Evolutionary conservation across 1,140 invertebrate genomes (phyloP).

Genomic region (Chymomyza costata): DNA sequence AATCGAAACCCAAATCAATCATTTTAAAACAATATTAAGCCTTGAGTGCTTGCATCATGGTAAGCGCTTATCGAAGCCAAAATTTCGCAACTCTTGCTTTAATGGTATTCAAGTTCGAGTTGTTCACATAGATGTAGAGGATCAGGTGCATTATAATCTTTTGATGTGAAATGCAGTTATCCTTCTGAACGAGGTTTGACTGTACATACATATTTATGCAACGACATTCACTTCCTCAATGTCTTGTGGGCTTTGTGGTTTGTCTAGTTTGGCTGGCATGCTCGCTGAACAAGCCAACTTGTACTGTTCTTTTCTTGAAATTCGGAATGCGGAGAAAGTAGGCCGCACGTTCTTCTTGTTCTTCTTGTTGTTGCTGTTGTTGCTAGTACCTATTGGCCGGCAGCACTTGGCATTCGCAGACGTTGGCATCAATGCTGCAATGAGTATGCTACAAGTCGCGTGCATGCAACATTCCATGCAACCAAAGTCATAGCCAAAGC

Average conservation of each 20-base stretch:
- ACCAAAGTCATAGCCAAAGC: constrained; percentile 2
- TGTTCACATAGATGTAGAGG: no score
- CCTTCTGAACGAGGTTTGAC: no score
- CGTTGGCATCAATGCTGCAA: constrained; percentile 7
- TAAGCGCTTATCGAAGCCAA: no score
- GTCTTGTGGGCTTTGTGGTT: constrained; percentile 34
- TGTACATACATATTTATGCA: no score
- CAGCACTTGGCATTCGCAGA: constrained; percentile 2
- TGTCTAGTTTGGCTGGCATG: constrained; percentile 49
- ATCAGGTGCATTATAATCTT: no score
- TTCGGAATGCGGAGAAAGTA: constrained; percentile 73
- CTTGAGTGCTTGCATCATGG: no score
- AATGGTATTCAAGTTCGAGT: no score
- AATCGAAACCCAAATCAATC: no score
- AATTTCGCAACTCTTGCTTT: no score
- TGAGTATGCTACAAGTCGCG: constrained; percentile 36
- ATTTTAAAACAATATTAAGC: no score
- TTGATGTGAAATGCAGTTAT: no score
- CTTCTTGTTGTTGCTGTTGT: constrained; percentile 10
- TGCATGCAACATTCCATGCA: constrained; percentile 63
- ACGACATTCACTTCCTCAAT: constrained; percentile 34
- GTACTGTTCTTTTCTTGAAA: constrained; percentile 26
- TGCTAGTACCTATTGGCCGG: constrained; percentile 4
- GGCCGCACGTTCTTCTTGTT: constrained; percentile 59
- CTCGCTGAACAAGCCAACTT: constrained; percentile 52